Percentiles rank a stretch among this genome's conserved stretches.
Conservation (phyloP, 1,140 invertebrate genomes). For the Calephelis virginiensis region DNA sequence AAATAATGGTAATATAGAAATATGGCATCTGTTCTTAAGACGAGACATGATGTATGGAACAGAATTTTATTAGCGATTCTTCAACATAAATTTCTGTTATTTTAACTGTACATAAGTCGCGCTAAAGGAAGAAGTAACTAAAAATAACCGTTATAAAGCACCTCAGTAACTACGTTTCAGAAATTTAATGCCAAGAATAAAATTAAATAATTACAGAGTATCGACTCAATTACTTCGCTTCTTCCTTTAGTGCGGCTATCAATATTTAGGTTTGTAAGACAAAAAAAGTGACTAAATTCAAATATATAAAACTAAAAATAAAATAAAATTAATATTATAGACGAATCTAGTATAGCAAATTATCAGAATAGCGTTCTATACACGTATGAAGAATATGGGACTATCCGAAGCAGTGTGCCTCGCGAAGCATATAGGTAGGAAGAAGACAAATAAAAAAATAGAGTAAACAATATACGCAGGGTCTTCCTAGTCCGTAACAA, state of each 20-base stretch:
- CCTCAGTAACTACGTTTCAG: too few species aligned
- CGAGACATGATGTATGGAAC: too few species aligned
- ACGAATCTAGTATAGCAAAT: constrained; percentile 1
- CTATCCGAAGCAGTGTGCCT: constrained; percentile 65
- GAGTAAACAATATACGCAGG: constrained; percentile 68
- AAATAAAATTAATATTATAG: constrained; percentile 18
- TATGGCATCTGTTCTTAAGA: background rate
- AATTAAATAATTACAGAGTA: too few species aligned
- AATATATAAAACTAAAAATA: constrained; percentile 4
- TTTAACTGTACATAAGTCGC: too few species aligned
- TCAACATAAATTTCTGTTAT: too few species aligned
- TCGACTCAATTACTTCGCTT: too few species aligned
- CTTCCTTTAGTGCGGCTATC: too few species aligned
- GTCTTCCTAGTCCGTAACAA: constrained; percentile 71
- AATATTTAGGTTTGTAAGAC: constrained; percentile 2
- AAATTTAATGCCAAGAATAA: too few species aligned
- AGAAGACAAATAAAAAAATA: constrained; percentile 65
- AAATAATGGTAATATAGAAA: background rate
- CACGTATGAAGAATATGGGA: constrained; percentile 52
- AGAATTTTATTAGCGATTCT: too few species aligned
- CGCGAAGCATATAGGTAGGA: constrained; percentile 65
- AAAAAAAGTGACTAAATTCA: background rate
- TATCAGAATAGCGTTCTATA: constrained; percentile 43
- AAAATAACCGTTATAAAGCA: too few species aligned
- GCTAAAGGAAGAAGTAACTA: too few species aligned